Conservation (phyloP, 1,140 invertebrate species). For the Dolichoris vasculosae region DNA sequence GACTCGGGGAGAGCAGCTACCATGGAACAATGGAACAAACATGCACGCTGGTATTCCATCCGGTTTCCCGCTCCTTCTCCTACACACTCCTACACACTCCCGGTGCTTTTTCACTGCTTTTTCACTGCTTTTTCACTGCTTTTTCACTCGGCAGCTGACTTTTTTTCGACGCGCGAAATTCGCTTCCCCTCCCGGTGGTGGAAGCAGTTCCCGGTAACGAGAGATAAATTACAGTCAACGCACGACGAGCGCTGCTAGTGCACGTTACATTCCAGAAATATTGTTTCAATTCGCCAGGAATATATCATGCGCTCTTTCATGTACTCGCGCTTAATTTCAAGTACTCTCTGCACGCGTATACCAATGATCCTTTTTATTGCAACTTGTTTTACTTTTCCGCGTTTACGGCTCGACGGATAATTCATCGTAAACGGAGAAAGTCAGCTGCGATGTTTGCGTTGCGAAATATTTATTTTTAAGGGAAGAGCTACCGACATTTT, state of each 20-base stretch:
- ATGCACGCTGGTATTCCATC: conserved; percentile 42
- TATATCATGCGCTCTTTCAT: conserved; percentile 49
- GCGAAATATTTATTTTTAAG: conserved; percentile 1
- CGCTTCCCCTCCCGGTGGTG: background rate
- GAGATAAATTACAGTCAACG: conserved; percentile 48
- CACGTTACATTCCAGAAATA: conserved; percentile 48
- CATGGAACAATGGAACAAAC: conserved; percentile 42
- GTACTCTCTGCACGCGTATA: background rate
- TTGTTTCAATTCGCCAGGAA: conserved; percentile 51
- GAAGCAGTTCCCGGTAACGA: background rate
- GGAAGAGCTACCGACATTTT: conserved; percentile 2
- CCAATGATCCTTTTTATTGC: conserved; percentile 8
- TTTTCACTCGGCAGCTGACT: background rate
- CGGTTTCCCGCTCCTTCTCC: conserved; percentile 12
- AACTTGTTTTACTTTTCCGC: background rate
- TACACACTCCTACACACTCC: background rate
- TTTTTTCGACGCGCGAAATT: conserved; percentile 46
- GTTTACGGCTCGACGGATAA: background rate
- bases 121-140: too few species aligned
- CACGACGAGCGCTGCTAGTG: conserved; percentile 5
- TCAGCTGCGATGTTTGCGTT: background rate
- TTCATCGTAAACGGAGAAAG: background rate
- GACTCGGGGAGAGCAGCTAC: background rate
- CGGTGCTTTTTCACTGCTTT: conserved; percentile 40
- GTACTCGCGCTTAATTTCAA: conserved; percentile 49